phyloP scores from a whole-genome alignment of 1,140 invertebrate species.

The Euschistus heros region DNA sequence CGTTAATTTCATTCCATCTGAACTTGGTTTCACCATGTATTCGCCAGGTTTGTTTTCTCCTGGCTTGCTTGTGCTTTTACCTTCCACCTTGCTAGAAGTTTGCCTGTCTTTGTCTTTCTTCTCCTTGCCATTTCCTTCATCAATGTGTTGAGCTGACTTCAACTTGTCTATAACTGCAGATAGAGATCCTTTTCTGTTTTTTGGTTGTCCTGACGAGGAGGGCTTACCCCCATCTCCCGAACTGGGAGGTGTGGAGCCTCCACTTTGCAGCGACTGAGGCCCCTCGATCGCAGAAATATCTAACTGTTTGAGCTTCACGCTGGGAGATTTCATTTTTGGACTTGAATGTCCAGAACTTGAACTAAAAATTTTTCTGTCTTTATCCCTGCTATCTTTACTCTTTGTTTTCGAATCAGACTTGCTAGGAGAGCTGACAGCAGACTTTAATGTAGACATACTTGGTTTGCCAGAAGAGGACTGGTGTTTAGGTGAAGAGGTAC shows the following conservation, averaged over 20 bases:
- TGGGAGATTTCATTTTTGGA: slow-evolving; percentile 54
- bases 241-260: slow-evolving; percentile 27
- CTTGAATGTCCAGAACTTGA: slow-evolving; percentile 43
- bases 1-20: slow-evolving; percentile 77
- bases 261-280: slow-evolving; percentile 25
- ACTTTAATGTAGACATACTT: slow-evolving; percentile 77
- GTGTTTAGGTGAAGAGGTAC: slow-evolving; percentile 65
- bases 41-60: slow-evolving; percentile 57
- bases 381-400: slow-evolving; percentile 42
- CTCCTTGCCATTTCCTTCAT: slow-evolving; percentile 31
- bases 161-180: slow-evolving; percentile 80
- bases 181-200: slow-evolving; percentile 63
- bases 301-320: slow-evolving; percentile 53
- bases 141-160: slow-evolving; percentile 55
- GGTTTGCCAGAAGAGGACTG: slow-evolving; percentile 66
- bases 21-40: slow-evolving; percentile 75
- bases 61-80: slow-evolving; percentile 34
- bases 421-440: slow-evolving; percentile 51
- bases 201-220: slow-evolving; percentile 40
- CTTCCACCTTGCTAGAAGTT: slow-evolving; percentile 31
- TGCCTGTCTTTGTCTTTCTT: slow-evolving; percentile 30
- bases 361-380: slow-evolving; percentile 49
- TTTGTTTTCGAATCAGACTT: slow-evolving; percentile 35
- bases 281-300: slow-evolving; percentile 40
- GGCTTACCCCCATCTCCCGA: slow-evolving; percentile 26